These are phyloP conservation scores for Ammospiza nelsoni DNA, from an alignment of 2,113 vertebrate species.

Conservation along the genomic window DNA sequence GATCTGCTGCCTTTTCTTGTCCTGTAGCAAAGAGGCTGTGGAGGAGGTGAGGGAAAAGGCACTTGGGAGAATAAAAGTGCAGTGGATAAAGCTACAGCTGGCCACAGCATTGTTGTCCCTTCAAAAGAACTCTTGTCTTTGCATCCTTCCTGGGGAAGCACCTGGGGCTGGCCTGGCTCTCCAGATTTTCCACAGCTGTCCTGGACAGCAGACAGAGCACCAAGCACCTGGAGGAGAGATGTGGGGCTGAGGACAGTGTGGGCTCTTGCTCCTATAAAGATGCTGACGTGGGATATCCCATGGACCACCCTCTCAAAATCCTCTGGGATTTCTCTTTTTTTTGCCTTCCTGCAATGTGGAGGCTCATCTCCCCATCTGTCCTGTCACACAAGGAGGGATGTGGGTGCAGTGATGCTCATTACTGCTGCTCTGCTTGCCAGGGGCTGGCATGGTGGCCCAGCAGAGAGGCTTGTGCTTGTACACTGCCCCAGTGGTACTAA, in stretches of 20 bases:
- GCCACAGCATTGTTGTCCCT: not conserved
- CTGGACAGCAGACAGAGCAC: not conserved
- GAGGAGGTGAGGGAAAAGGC: not conserved
- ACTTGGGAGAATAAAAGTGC: accelerated
- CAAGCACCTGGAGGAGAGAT: not conserved
- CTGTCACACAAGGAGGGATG: not conserved
- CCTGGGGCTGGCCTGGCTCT: not conserved
- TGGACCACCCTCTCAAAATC: not conserved
- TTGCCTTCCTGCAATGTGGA: not conserved
- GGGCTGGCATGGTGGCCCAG: not conserved
- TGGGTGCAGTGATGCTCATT: not conserved
- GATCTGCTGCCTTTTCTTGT: not conserved
- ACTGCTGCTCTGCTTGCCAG: not conserved
- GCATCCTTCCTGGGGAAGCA: not conserved
- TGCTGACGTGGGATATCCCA: not conserved
- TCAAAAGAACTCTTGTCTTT: not conserved
- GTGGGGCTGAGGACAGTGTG: accelerated
- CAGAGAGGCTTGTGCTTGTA: not conserved
- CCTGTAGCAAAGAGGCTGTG: not conserved
- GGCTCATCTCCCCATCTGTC: not conserved
- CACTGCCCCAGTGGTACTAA: not conserved
- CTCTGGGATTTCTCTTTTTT: not conserved
- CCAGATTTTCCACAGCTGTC: not conserved
- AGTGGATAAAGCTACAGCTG: not conserved
- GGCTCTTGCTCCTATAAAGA: not conserved